These are phyloP conservation scores for Ernsta delagoae DNA, from an alignment of 2,888 invertebrate genomes.

Conservation along the genomic window DNA sequence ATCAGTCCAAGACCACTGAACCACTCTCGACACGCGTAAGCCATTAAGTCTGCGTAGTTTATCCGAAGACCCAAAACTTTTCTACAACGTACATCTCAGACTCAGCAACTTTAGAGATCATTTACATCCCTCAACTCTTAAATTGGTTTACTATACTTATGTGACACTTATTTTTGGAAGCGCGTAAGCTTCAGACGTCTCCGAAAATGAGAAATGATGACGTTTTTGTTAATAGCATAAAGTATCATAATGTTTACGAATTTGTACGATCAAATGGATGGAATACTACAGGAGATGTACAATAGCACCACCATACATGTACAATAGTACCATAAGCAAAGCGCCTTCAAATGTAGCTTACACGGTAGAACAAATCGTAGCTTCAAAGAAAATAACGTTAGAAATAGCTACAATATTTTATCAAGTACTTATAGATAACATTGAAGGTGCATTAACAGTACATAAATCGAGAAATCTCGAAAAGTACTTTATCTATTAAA, in stretches of 20 bases:
- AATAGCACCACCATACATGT: too few species aligned
- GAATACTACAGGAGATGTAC: too few species aligned
- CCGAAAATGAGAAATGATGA: slow-evolving; percentile 13
- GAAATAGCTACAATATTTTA: too few species aligned
- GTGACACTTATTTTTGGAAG: slow-evolving; percentile 23
- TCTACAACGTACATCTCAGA: slow-evolving; percentile 21
- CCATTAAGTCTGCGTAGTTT: slow-evolving; percentile 29
- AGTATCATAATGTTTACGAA: neutral
- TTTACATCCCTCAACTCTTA: slow-evolving; percentile 30
- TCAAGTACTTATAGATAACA: too few species aligned
- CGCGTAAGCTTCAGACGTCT: neutral
- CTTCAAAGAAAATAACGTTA: too few species aligned
- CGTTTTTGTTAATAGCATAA: neutral
- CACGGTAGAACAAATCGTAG: too few species aligned
- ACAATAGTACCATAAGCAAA: too few species aligned
- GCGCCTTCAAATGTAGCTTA: too few species aligned
- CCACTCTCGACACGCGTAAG: slow-evolving; percentile 19
- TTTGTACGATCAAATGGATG: too few species aligned
- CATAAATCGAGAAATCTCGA: too few species aligned
- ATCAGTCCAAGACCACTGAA: slow-evolving; percentile 19
- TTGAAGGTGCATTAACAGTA: too few species aligned
- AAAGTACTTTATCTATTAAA: too few species aligned
- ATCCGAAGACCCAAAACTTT: slow-evolving; percentile 29
- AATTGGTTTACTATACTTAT: slow-evolving; percentile 23
- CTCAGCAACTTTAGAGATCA: slow-evolving; percentile 24